Evolutionary conservation across 2,888 invertebrate species (phyloP).

Genomic region (Cephus pulcher): DNA sequence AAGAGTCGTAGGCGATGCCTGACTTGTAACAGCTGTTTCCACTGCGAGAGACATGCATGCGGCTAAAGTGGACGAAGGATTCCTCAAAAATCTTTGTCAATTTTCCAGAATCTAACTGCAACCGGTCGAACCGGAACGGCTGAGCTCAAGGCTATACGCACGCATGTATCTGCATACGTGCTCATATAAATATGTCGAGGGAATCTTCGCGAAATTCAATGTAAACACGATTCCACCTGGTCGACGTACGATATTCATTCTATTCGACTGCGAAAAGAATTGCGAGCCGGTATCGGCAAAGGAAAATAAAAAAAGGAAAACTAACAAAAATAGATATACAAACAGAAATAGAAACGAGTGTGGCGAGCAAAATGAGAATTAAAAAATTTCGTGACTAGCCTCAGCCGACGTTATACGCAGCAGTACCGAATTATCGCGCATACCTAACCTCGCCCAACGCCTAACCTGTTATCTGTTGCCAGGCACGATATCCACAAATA

Average conservation of each 20-base stretch:
- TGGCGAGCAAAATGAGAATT: neutral
- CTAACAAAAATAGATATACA: neutral
- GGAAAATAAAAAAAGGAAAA: neutral
- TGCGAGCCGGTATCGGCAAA: slow-evolving; percentile 9
- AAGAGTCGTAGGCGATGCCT: neutral
- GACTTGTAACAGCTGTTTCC: neutral
- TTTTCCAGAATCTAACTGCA: neutral
- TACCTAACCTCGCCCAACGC: slow-evolving; percentile 34
- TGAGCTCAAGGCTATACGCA: neutral
- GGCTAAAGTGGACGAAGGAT: neutral
- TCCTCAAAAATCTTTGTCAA: neutral
- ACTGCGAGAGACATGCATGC: neutral
- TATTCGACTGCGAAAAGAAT: slow-evolving; percentile 17
- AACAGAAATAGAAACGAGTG: slow-evolving; percentile 6
- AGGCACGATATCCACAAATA: slow-evolving; percentile 35
- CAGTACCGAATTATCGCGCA: slow-evolving; percentile 4
- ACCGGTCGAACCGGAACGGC: neutral
- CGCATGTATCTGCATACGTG: neutral
- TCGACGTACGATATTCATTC: neutral
- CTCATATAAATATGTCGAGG: neutral
- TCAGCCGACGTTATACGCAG: neutral
- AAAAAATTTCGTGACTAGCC: neutral
- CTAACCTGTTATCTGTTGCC: slow-evolving; percentile 39
- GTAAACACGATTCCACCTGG: neutral
- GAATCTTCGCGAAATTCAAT: neutral